Base-by-base conservation (phyloP, 2,113 vertebrate species). In the Entelurus aequoreus region DNA sequence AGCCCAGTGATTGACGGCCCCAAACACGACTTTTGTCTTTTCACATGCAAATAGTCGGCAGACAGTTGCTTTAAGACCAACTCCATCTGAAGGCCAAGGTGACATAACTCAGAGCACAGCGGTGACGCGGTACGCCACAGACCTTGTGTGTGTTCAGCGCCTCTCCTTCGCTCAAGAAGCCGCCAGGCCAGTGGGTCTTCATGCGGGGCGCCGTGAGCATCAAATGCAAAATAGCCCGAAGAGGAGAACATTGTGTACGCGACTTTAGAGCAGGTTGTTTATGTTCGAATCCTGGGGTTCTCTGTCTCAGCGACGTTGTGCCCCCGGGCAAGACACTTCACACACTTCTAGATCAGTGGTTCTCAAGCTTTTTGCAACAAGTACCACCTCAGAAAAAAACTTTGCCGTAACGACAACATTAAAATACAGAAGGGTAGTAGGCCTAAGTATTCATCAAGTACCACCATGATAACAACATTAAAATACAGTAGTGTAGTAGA, bases 31-130 rank as follows among this genome's bases (percentile, higher is more conserved):
- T 42, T 68, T 62, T 10, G 63, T 64, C 60, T 42, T 44, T 79
- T 84, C 65, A 75, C 71, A 81, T 84, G 72, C 71, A 74, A 83
- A 82, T 79, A 46, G 50, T 58, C 14, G 77, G n/a, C 49, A 11
- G 55, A 5, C 0, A 50, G 59, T 59, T 52, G 35, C 10, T 53
- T 64, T 65, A 49, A 63, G 77, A 38, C 5, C 36, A 3, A 28
- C 70, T 69, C 35, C 67, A 56, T 63, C 63, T 51, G 66, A 62
- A 62, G 47, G 68, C 61, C 50, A 65, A 44, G 49, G 58, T 48
- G 68, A 66, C 62, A 65, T 56, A 76, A 71, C 54, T 77, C 60
- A 70, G 14, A 69, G 71, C 38, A 69, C 65, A 63, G 62, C 54
- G 71, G 72, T 60, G 50, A 56, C 42, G 65, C 15, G 38, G 50